A percentile compares a stretch with the other conserved stretches of the same genome.
Conservation (phyloP, 2,797 vertebrate species). For the Phyllotis vaccarum region DNA sequence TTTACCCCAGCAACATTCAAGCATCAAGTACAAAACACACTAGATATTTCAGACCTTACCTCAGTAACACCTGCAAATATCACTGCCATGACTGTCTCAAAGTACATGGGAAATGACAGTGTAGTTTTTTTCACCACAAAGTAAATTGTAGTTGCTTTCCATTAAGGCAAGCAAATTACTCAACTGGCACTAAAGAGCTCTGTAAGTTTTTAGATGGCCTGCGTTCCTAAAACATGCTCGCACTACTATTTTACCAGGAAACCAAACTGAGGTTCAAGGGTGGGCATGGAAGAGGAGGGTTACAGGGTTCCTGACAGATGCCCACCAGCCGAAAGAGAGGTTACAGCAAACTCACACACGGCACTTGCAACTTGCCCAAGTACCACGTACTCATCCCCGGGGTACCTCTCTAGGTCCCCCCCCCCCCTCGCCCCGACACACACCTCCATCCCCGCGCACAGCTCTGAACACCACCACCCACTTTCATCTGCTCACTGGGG, state of each 20-base stretch:
- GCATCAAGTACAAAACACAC: not conserved
- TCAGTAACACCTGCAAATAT: not conserved
- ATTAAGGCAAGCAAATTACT: not conserved
- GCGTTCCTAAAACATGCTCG: no score
- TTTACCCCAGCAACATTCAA: no score
- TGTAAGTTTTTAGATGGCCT: no score
- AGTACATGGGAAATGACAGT: not conserved
- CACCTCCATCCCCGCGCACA: not conserved
- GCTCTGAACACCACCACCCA: not conserved
- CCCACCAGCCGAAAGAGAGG: not conserved
- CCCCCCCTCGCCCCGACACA: no score
- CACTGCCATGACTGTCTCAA: not conserved
- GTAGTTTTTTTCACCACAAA: not conserved
- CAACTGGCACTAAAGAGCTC: not conserved
- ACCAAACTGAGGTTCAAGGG: not conserved
- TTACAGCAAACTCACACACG: slow-evolving; percentile 59
- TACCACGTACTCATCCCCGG: not conserved
- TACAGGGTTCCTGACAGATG: not conserved
- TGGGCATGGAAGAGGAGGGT: not conserved
- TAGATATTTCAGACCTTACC: not conserved
- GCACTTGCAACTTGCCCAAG: not conserved
- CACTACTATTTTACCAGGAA: not conserved
- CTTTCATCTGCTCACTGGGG: not conserved
- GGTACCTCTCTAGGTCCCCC: not conserved
- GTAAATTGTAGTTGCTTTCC: not conserved